Evolutionary conservation across 2,797 vertebrate species (phyloP).

Genomic region (Halcyon leucocephala): DNA sequence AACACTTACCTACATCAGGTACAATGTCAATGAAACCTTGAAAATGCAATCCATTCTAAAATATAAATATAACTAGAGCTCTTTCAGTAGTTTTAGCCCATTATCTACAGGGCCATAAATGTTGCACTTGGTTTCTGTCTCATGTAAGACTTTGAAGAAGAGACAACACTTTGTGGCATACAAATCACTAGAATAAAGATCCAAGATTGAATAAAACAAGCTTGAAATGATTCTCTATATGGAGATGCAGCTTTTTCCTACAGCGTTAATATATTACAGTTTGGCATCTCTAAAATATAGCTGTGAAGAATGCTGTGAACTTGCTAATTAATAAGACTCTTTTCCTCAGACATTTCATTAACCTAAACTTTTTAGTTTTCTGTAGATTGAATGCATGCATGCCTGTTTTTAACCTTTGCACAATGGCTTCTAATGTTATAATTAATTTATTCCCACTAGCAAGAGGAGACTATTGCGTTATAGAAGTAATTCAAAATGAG

Average conservation of each 20-base stretch:
- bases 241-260: conserved; percentile 18
- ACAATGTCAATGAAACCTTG: not conserved
- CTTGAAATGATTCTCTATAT: conserved; percentile 24
- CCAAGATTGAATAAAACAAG: not conserved
- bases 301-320: conserved; percentile 66
- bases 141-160: not conserved
- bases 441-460: conserved; percentile 64
- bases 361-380: conserved; percentile 69
- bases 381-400: conserved; percentile 56
- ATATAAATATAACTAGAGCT: not conserved
- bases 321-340: conserved; percentile 72
- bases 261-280: conserved; percentile 22
- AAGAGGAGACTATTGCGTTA: conserved; percentile 31
- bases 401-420: conserved; percentile 72
- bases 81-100: not conserved
- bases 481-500: conserved; percentile 43
- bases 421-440: conserved; percentile 55
- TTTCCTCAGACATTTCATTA: conserved; percentile 74
- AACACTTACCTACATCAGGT: not conserved
- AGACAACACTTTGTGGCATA: not conserved
- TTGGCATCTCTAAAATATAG: conserved; percentile 65
- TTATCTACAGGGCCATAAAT: conserved; percentile 29
- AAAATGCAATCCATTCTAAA: not conserved
- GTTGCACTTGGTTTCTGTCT: conserved; percentile 6
- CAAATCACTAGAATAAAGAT: conserved; percentile 24